These are phyloP conservation scores for Stigmatopora nigra DNA, from an alignment of 2,113 vertebrate genomes.

Conservation along the genomic window DNA sequence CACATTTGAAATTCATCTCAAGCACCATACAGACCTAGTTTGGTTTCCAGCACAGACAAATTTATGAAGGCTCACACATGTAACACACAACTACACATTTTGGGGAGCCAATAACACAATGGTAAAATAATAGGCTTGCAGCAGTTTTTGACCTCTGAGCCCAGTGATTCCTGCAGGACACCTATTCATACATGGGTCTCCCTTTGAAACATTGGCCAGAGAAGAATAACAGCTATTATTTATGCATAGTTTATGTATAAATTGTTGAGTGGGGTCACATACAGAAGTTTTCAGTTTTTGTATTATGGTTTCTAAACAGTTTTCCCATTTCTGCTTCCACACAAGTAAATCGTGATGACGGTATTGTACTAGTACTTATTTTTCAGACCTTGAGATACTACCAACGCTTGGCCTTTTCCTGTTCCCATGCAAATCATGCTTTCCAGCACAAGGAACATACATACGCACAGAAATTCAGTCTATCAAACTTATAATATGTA, in stretches of 20 bases:
- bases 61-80: conserved; percentile 11
- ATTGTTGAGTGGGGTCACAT: conserved; percentile 7
- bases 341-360: conserved; percentile 12
- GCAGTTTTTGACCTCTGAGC: conserved; percentile 37
- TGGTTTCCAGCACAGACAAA: conserved; percentile 32
- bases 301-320: neutral
- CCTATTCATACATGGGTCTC: neutral
- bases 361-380: conserved; percentile 41
- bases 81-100: conserved; percentile 10
- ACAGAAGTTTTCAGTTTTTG: conserved; percentile 1
- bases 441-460: neutral
- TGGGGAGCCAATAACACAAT: conserved; percentile 6
- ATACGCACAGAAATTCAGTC: conserved; percentile 4
- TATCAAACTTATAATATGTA: conserved; percentile 21
- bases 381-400: conserved; percentile 36
- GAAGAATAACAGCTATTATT: conserved; percentile 9
- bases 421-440: conserved; percentile 61
- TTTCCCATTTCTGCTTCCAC: conserved; percentile 6
- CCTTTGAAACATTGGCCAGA: conserved; percentile 26
- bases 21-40: conserved; percentile 24
- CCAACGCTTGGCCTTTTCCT: conserved; percentile 62
- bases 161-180: conserved; percentile 23
- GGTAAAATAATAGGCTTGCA: conserved; percentile 45
- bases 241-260: conserved; percentile 19
- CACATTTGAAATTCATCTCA: conserved; percentile 38